Conservation (phyloP, 1,140 invertebrate species). For the Drosophila navojoa region DNA sequence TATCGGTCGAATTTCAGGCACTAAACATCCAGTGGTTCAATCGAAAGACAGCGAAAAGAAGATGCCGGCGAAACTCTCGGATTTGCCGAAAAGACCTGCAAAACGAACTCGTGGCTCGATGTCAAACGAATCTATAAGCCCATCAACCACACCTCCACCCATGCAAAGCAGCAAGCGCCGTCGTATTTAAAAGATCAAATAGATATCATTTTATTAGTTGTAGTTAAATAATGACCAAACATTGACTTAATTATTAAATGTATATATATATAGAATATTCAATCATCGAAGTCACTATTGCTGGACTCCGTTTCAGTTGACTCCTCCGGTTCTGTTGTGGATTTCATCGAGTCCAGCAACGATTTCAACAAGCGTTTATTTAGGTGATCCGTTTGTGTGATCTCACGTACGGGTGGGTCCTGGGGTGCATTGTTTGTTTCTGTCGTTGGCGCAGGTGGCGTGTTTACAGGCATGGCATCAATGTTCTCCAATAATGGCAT, state of each 20-base stretch:
- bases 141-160: slow-evolving; percentile 82
- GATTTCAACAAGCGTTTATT: slow-evolving; percentile 72
- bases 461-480: slow-evolving; percentile 46
- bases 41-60: slow-evolving; percentile 75
- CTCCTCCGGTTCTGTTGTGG: slow-evolving; percentile 23
- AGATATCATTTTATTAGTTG: slow-evolving; percentile 45
- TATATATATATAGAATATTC: slow-evolving; percentile 56
- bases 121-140: slow-evolving; percentile 82
- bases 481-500: slow-evolving; percentile 67
- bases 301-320: slow-evolving; percentile 34
- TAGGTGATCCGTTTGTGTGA: slow-evolving; percentile 77
- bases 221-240: slow-evolving; percentile 46
- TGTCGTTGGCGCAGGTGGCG: slow-evolving; percentile 43
- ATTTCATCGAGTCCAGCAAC: slow-evolving; percentile 70
- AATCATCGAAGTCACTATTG: slow-evolving; percentile 68
- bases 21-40: slow-evolving; percentile 20
- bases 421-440: slow-evolving; percentile 39
- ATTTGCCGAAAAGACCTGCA: slow-evolving; percentile 74
- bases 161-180: slow-evolving; percentile 75
- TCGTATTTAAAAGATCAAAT: slow-evolving; percentile 65
- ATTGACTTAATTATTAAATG: slow-evolving; percentile 48
- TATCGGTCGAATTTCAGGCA: background rate
- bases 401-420: slow-evolving; percentile 56
- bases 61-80: slow-evolving; percentile 50
- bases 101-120: slow-evolving; percentile 83